Base-by-base conservation (phyloP, 2,113 vertebrate genomes). In the Stercorarius parasiticus region DNA sequence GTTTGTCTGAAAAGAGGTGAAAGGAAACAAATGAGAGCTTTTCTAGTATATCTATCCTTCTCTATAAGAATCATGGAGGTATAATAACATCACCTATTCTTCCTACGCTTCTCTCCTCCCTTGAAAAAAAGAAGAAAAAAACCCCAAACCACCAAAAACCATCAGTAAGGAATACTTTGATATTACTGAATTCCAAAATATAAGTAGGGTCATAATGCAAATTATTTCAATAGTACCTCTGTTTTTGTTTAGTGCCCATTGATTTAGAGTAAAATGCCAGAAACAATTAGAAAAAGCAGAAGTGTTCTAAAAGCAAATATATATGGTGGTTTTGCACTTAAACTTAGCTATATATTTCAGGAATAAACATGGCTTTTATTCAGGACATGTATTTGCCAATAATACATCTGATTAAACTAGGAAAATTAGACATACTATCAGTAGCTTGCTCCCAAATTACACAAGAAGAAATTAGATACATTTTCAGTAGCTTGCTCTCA, bases 401-500 rank as follows among this genome's bases (percentile, higher is more conserved):
- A 97, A 96, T 93, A 86, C 67, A 96, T 93, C 95, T 97, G 94
- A 98, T 97, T 96, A 98, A 97, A 97, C 90, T 91, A 96, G 91
- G 83, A 97, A 98, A 98, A 98, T 97, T 95, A 98, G 96, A 97
- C 95, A 95, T 97, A 97, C 97, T 98, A 98, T 98, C 98, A 97
- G 98, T 98, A 82, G 94, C 96, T 97, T 71, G 87, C 97, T 98
- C 97, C 97, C 97, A 98, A 98, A 98, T 98, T 98, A 98, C 97
- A 96, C 97, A 62, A 95, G 94, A 93, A 98, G 98, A 98, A 98
- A 98, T 98, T 97, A 98, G 97, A 98, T 98, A 98, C 97, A 97
- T 98, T 98, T 98, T 98, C 98, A 98, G 98, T 98, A 98, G 98
- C 98, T 98, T 97, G 97, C 97, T 98, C 98, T 98, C 98, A 98